These are phyloP conservation scores for Clinocottus analis DNA, from an alignment of 2,113 vertebrate species.

Conservation along the genomic window DNA sequence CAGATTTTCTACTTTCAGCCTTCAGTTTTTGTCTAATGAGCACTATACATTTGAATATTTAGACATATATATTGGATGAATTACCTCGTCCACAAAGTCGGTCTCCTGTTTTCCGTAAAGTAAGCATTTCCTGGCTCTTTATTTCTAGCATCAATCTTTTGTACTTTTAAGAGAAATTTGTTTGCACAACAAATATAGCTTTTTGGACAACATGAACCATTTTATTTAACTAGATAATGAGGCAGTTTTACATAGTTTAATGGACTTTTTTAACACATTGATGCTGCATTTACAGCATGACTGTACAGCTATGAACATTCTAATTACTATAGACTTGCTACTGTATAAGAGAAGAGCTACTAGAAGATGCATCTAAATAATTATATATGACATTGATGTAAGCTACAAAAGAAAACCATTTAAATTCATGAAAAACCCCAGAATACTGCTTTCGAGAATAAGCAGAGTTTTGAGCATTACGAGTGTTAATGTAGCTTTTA, in stretches of 20 bases:
- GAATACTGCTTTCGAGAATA: neutral
- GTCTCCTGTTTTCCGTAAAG: neutral
- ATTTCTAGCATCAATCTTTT: neutral
- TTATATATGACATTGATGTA: conserved; percentile 1
- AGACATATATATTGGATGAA: neutral
- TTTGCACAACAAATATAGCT: neutral
- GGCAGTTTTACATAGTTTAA: neutral
- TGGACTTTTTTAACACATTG: neutral
- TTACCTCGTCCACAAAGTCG: neutral
- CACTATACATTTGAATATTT: neutral
- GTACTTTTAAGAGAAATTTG: neutral
- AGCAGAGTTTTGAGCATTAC: neutral
- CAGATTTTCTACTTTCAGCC: conserved; percentile 10
- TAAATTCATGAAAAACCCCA: neutral
- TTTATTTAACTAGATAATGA: neutral
- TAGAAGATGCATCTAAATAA: neutral
- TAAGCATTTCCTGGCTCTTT: neutral
- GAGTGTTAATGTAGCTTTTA: conserved; percentile 11
- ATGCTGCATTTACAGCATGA: neutral
- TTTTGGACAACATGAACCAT: neutral
- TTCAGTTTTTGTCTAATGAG: neutral
- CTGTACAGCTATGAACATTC: neutral
- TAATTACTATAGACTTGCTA: neutral
- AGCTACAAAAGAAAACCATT: neutral
- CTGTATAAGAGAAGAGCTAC: neutral